Conservation (phyloP, 2,797 vertebrate genomes). For the Sylvia borin region DNA sequence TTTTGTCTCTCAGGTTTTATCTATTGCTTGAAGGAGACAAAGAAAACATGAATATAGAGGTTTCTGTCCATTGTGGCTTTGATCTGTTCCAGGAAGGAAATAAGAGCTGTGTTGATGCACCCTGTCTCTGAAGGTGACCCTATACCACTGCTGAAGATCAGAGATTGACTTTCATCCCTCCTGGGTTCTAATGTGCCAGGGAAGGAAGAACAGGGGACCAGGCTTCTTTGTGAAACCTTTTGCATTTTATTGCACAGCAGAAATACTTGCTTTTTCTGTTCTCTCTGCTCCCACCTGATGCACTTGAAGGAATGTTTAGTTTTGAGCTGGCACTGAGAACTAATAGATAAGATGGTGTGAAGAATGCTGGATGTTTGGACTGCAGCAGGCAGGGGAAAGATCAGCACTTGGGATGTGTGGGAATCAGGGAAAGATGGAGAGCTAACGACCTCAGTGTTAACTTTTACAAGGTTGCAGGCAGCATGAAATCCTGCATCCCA, state of each 20-base stretch:
- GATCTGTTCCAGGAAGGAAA: background rate
- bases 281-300: background rate
- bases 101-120: background rate
- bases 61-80: background rate
- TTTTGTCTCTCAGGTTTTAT: background rate
- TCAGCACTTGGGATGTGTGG: rapidly evolving
- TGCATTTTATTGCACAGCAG: background rate
- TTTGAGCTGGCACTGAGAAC: background rate
- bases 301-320: background rate
- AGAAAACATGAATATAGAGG: background rate
- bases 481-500: background rate
- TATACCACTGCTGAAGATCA: background rate
- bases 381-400: background rate
- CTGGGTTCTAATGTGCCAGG: background rate
- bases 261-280: background rate
- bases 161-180: slow-evolving; percentile 16
- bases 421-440: background rate
- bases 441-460: background rate
- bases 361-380: background rate
- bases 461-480: background rate
- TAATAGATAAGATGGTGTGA: background rate
- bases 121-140: background rate
- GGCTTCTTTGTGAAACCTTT: background rate
- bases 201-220: background rate
- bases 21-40: background rate